Evolutionary conservation across 2,113 vertebrate genomes (phyloP).

Genomic region (Penelope pileata): DNA sequence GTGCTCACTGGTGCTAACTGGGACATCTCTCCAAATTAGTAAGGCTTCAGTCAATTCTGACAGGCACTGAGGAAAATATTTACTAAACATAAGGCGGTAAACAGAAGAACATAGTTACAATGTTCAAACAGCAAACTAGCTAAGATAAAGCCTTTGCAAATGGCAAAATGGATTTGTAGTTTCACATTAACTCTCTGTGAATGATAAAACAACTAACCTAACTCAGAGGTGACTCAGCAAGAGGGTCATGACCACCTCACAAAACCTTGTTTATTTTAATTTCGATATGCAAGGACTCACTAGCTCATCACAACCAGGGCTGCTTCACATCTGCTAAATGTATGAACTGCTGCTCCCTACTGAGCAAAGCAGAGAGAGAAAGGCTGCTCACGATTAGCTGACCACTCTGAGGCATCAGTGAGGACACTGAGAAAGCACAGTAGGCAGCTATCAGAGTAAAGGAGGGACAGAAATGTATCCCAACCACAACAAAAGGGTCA

Average conservation of each 20-base stretch:
- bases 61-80: not conserved
- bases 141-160: slow-evolving; percentile 24
- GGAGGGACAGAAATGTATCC: not conserved
- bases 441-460: not conserved
- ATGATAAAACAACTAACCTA: slow-evolving; percentile 6
- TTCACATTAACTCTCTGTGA: not conserved
- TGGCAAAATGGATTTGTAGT: not conserved
- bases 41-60: not conserved
- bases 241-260: not conserved
- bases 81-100: slow-evolving; percentile 8
- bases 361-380: not conserved
- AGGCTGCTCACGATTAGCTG: not conserved
- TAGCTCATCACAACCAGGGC: not conserved
- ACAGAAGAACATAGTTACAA: not conserved
- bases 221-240: not conserved
- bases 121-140: not conserved
- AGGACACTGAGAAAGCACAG: not conserved
- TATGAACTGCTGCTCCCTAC: not conserved
- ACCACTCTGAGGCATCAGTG: not conserved
- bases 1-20: not conserved
- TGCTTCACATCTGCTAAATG: not conserved
- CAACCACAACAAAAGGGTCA: not conserved
- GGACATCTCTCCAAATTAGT: not conserved
- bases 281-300: not conserved
- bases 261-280: not conserved